Evolutionary conservation across 2,888 invertebrate genomes (phyloP), one percentile per base, ranked within the genome.

Genomic region (Alviniconcha strummeri): DNA sequence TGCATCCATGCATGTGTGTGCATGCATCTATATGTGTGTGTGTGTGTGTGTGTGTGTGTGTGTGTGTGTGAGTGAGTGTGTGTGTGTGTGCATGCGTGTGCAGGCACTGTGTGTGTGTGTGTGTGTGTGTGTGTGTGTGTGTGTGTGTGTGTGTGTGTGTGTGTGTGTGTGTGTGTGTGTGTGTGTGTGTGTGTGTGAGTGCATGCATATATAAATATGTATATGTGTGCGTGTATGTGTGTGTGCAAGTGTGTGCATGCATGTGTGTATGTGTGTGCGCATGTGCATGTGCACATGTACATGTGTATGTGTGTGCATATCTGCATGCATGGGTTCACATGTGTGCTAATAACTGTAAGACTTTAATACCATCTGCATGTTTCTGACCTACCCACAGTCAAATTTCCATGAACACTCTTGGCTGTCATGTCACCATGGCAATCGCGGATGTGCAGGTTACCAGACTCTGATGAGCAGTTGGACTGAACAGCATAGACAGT

Each of bases 371-470:
- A 11, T 13, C n/a, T 13, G 17, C n/a, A 69, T 5, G n/a, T 17
- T 17, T 52, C 19, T 72, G 52, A 54, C 67, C 17, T 82, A 82
- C 82, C 82, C 17, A 82, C 55, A 60, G 60, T 82, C 60, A 82
- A 8, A 54, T 82, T 82, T n/a, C 82, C 82, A 60, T 19, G 4
- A 13, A 54, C n/a, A 11, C 64, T 60, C 4, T 60, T 9, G 52
- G 54, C 82, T 4, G 75, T 60, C 57, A 82, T 67, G 55, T 74
- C 52, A 13, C 82, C 82, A 82, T 82, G 82, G 11, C 82, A 75
- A 17, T 75, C 75, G 4, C 82, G 57, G 36, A 82, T 19, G 6
- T 57, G 64, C 57, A 82, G 9, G 15, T 64, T 75, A 36, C 82
- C 82, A 15, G 75, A 74, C 11, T 64, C 60, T 19, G 82, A 82